These are phyloP conservation scores for Tolypeutes matacus DNA, from an alignment of 2,797 vertebrate genomes.

Conservation along the genomic window DNA sequence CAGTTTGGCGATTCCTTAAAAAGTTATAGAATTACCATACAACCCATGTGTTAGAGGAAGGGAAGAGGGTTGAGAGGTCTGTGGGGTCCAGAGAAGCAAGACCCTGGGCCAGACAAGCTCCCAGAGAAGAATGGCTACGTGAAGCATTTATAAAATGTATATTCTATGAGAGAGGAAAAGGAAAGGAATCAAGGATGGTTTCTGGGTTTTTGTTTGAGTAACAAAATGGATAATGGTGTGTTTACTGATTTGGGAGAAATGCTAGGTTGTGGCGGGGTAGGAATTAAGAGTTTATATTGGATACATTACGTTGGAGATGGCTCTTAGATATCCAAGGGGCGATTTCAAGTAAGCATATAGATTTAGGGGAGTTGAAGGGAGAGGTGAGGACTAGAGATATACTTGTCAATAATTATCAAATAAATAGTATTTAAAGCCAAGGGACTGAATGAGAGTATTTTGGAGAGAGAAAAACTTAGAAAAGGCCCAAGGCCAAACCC, in stretches of 20 bases:
- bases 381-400: not conserved
- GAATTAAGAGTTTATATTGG: not conserved
- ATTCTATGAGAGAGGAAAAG: not conserved
- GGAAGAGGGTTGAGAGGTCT: too few species aligned
- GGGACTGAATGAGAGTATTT: not conserved
- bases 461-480: not conserved
- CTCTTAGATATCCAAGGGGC: not conserved
- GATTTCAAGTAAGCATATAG: not conserved
- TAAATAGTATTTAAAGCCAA: not conserved
- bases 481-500: not conserved
- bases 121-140: too few species aligned
- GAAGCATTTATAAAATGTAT: not conserved
- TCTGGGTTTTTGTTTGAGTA: not conserved
- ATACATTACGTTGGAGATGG: not conserved
- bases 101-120: too few species aligned
- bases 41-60: too few species aligned
- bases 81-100: too few species aligned
- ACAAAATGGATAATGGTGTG: not conserved
- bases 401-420: not conserved
- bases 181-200: not conserved
- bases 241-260: not conserved
- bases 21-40: too few species aligned
- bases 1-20: too few species aligned
- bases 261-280: not conserved
- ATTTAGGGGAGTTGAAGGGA: not conserved